These are phyloP conservation scores for Argynnis bischoffii DNA, from an alignment of 2,888 invertebrate species.

Conservation along the genomic window DNA sequence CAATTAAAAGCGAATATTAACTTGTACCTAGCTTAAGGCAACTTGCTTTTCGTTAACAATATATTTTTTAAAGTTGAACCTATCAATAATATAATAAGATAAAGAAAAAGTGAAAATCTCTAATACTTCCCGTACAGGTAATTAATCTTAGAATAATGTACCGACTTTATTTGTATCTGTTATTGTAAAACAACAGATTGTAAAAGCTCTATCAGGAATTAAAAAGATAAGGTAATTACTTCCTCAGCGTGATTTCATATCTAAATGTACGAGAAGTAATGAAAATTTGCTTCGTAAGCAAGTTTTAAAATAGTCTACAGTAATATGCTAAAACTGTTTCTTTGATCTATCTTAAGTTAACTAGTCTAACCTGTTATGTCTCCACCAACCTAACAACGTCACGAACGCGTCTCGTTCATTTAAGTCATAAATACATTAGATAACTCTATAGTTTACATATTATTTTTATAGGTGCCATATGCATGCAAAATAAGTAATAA, in stretches of 20 bases:
- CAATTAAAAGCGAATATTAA: neutral
- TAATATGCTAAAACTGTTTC: conserved; percentile 39
- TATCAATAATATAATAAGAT: neutral
- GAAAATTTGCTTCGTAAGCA: conserved; percentile 20
- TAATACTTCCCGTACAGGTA: no score
- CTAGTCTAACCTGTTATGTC: conserved; percentile 40
- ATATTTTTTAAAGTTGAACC: no score
- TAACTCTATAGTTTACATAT: conserved; percentile 16
- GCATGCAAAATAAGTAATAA: neutral
- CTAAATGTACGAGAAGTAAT: neutral
- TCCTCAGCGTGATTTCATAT: neutral
- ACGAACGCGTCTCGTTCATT: conserved; percentile 35
- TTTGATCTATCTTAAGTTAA: conserved; percentile 39
- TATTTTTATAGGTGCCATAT: neutral
- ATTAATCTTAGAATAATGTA: no score
- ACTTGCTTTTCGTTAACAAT: no score
- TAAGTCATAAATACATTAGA: conserved; percentile 36
- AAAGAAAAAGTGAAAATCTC: no score
- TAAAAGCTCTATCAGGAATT: neutral
- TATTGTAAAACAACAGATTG: neutral
- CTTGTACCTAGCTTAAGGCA: no score
- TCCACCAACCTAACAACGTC: conserved; percentile 39
- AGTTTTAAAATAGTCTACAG: conserved; percentile 32
- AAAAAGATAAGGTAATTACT: neutral
- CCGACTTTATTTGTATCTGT: no score